These are phyloP conservation scores for Threskiornis aethiopicus DNA, from an alignment of 2,797 vertebrate genomes.

Conservation along the genomic window DNA sequence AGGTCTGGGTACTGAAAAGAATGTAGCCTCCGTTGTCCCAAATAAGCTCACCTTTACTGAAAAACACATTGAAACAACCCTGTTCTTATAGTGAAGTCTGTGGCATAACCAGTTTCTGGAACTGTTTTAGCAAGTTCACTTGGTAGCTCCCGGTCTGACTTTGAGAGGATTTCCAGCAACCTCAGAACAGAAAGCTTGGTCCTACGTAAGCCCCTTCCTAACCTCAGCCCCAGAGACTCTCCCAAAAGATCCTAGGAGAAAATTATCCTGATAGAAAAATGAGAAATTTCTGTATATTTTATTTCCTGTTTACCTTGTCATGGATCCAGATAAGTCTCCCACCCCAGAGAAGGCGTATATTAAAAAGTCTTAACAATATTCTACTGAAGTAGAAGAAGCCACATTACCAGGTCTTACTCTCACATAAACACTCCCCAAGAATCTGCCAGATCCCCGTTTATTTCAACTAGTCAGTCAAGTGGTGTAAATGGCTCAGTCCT, in stretches of 20 bases:
- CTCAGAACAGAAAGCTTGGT: not conserved
- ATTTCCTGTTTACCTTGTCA: not conserved
- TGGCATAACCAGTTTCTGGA: not conserved
- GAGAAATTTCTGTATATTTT: not conserved
- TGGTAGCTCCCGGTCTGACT: not conserved
- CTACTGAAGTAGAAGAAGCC: not conserved
- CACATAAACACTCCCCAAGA: not conserved
- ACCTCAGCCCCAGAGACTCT: not conserved
- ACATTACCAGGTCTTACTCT: not conserved
- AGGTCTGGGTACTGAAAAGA: not conserved
- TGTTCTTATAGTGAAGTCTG: not conserved
- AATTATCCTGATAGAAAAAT: not conserved
- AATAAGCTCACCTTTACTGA: not conserved
- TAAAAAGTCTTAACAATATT: not conserved
- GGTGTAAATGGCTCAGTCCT: not conserved
- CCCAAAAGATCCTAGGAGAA: not conserved
- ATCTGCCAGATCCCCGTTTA: fast-evolving
- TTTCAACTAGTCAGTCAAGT: not conserved
- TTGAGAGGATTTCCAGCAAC: not conserved
- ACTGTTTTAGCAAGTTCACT: not conserved
- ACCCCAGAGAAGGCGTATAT: not conserved
- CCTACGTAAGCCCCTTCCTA: not conserved
- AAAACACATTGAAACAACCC: not conserved
- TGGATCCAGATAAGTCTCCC: not conserved
- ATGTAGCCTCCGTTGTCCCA: not conserved